Base-by-base conservation (phyloP, 2,888 invertebrate genomes). In the Gymnocheta viridis region DNA sequence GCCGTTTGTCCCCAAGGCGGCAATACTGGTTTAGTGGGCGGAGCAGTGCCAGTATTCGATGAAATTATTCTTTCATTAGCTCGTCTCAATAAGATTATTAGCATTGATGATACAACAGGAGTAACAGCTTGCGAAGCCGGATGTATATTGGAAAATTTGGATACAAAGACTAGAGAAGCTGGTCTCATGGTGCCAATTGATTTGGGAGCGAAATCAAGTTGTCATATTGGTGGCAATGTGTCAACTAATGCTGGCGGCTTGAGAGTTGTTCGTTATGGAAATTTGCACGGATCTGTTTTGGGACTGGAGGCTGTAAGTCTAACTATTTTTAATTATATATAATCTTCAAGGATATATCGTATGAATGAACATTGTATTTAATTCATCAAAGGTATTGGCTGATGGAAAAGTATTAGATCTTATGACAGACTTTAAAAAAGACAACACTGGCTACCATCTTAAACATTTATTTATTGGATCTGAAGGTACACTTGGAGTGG, bases 401-500 rank as follows among this genome's bases (percentile, higher is more conserved):
- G 94, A 96, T 90, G 98, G 98, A 0, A 94, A 96, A 70, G 92
- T 99, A 0, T 91, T 99, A 35, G 96, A 99, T 91, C 95, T 97
- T 82, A 93, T 99, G 90, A 96, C 95, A 79, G 94, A 95, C 0
- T 93, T 99, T 87, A 96, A 98, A 90, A 99, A 99, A 91, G 99
- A 99, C 91, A 99, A 99, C 91, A 99, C 99, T 0, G 99, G 99
- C 0, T 98, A 98, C 90, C 98, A 99, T 90, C 92, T 99, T 87
- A 98, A 98, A 90, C 98, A 99, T 92, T 92, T 99, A 82, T 99
- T 99, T 90, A 97, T 99, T 87, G 99, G 99, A 14, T 98, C 98
- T 0, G 99, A 99, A 93, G 99, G 99, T 58, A 98, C 98, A 0
- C 93, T 99, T 69, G 99, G 99, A 14, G 91, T 99, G 5, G 95